Percentiles rank a stretch among this genome's conserved stretches.
Conservation (phyloP, 2,888 invertebrate genomes). For the Boloria euphrosyne region DNA sequence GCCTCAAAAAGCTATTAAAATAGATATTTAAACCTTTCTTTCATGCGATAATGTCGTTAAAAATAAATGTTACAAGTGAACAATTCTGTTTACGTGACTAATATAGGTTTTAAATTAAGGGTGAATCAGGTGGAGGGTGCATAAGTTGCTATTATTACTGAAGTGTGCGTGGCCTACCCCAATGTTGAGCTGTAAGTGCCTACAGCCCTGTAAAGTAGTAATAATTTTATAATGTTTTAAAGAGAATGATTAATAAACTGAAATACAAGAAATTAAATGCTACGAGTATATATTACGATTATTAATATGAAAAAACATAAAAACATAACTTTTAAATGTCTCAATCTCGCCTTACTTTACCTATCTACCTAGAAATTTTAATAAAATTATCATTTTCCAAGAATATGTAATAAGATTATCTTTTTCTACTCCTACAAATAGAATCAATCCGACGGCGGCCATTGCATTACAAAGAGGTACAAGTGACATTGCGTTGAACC, state of each 20-base stretch:
- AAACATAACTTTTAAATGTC: too few species aligned
- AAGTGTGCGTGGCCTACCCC: slow-evolving; percentile 4
- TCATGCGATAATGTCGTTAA: not conserved
- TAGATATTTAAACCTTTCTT: not conserved
- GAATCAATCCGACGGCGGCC: slow-evolving; percentile 51
- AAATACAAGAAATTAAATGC: too few species aligned
- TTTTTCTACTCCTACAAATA: slow-evolving; percentile 47
- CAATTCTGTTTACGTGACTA: slow-evolving; percentile 7
- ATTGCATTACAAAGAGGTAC: slow-evolving; percentile 24
- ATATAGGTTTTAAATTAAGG: slow-evolving; percentile 10
- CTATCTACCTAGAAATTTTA: not conserved
- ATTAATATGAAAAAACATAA: too few species aligned
- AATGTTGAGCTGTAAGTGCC: not conserved
- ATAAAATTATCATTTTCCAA: slow-evolving; percentile 11
- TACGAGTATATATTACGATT: too few species aligned
- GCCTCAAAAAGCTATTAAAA: not conserved
- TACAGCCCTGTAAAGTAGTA: too few species aligned
- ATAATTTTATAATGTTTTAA: not conserved
- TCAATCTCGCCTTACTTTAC: too few species aligned
- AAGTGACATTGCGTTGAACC: slow-evolving; percentile 21
- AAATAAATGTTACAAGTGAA: not conserved
- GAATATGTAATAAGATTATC: slow-evolving; percentile 23
- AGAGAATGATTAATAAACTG: too few species aligned
- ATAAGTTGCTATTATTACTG: slow-evolving; percentile 14
- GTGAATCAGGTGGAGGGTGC: slow-evolving; percentile 19